Evolutionary conservation across 1,140 invertebrate species (phyloP).

Genomic region (Sitobion miscanthi): DNA sequence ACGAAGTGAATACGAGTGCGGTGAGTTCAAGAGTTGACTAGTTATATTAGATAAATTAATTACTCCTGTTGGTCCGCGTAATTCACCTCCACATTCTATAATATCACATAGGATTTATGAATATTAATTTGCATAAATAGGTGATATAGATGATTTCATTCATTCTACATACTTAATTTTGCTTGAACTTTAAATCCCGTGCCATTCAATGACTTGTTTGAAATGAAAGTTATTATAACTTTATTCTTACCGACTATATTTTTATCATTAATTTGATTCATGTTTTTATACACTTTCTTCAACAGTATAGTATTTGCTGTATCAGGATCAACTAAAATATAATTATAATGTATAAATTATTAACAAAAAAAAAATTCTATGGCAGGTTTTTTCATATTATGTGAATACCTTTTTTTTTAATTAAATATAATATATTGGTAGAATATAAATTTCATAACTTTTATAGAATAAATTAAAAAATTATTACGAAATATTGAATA

Average conservation of each 20-base stretch:
- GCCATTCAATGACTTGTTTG: conserved; percentile 70
- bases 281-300: neutral
- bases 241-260: conserved; percentile 63
- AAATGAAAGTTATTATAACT: conserved; percentile 63
- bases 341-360: neutral
- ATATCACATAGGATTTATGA: neutral
- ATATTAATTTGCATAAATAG: neutral
- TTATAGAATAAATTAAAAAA: neutral
- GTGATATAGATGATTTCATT: neutral
- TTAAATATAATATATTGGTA: neutral
- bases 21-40: too few relatives aligned
- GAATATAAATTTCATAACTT: neutral
- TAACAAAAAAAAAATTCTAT: neutral
- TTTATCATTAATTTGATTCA: neutral
- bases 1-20: neutral
- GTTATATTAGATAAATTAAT: neutral
- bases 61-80: conserved; percentile 10
- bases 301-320: conserved; percentile 6
- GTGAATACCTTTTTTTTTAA: neutral
- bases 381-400: neutral
- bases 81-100: conserved; percentile 42
- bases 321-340: conserved; percentile 28
- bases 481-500: neutral
- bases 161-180: conserved; percentile 53
- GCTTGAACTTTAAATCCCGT: conserved; percentile 39